Evolutionary conservation across 2,113 vertebrate species (phyloP).

Genomic region (Nettapus auritus): DNA sequence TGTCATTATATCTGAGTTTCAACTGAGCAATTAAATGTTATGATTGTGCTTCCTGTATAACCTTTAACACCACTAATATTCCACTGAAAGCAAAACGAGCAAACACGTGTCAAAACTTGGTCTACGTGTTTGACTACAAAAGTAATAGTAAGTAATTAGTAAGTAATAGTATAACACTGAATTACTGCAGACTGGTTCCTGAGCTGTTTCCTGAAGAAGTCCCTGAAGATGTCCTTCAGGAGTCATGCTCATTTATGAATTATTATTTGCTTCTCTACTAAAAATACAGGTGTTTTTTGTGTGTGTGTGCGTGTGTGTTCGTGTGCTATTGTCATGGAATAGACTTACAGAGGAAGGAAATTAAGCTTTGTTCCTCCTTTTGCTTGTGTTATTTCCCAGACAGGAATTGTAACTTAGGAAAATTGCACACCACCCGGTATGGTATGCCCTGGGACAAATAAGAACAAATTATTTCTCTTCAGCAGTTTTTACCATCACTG

Average conservation of each 20-base stretch:
- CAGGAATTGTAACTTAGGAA: neutral
- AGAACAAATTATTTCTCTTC: neutral
- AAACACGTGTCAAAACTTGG: neutral
- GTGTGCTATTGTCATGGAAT: neutral
- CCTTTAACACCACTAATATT: constrained; percentile 33
- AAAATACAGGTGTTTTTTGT: neutral
- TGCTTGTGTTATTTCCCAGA: constrained; percentile 4
- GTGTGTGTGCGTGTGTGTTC: no score
- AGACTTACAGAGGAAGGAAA: neutral
- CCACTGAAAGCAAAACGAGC: constrained; percentile 18
- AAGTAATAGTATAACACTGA: neutral
- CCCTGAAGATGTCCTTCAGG: neutral
- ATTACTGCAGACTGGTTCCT: neutral
- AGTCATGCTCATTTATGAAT: neutral
- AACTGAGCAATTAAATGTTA: neutral
- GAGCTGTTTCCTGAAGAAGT: neutral
- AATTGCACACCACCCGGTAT: neutral
- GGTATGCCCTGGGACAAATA: neutral
- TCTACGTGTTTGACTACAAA: neutral
- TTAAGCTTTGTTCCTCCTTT: neutral
- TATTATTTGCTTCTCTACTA: neutral
- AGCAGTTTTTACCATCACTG: neutral
- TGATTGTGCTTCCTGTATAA: neutral
- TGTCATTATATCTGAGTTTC: neutral
- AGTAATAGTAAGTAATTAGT: neutral